A percentile compares a stretch with the other conserved stretches of the same genome.
These are phyloP conservation scores for Heterodera schachtii DNA, from an alignment of 1,140 invertebrate species.

Conservation along the genomic window DNA sequence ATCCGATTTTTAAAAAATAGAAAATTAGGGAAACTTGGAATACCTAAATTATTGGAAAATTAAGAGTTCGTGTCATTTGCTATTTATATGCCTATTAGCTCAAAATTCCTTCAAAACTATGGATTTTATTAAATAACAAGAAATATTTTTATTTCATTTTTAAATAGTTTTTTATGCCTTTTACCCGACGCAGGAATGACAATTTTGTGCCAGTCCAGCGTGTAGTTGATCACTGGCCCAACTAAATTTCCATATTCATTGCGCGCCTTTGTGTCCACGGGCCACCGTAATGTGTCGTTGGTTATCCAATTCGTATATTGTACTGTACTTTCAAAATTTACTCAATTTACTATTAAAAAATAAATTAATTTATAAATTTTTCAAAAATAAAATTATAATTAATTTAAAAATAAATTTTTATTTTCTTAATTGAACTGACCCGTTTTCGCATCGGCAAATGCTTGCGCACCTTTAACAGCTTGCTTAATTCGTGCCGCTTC, in stretches of 20 bases:
- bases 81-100: no score
- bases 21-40: no score
- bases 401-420: background rate
- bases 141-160: background rate
- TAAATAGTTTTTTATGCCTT: background rate
- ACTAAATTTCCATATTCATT: slow-evolving; percentile 4
- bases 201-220: slow-evolving; percentile 31
- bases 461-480: background rate
- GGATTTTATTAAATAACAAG: no score
- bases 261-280: slow-evolving; percentile 1
- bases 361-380: no score
- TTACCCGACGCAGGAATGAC: slow-evolving; percentile 18
- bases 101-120: no score
- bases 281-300: slow-evolving; percentile 24
- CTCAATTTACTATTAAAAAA: background rate
- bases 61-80: no score
- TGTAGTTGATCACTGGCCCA: slow-evolving; percentile 26
- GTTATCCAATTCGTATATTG: slow-evolving; percentile 27
- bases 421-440: background rate
- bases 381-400: no score
- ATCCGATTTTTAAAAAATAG: no score
- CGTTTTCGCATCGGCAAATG: background rate
- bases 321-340: background rate
- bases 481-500: background rate
- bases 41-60: no score